phyloP scores from a whole-genome alignment of 92 coral and sea anemone genomes.

The Epizoanthus fatuus region DNA sequence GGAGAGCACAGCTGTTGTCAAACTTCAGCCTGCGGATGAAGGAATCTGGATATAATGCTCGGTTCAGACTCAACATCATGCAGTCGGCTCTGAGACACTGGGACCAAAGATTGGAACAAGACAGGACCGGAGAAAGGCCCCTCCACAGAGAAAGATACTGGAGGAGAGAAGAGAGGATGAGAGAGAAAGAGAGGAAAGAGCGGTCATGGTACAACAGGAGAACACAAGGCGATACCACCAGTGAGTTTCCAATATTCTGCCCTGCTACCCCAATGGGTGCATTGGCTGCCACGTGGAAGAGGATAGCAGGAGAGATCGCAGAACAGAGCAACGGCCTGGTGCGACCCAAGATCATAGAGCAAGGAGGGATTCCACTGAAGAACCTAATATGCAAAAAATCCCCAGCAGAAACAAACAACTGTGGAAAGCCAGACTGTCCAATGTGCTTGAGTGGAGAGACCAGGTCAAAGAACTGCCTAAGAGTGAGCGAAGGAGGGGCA shows the following conservation, averaged over 20 bases:
- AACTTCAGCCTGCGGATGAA: background rate
- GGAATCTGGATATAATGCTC: background rate
- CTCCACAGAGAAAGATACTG: background rate
- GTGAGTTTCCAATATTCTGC: background rate
- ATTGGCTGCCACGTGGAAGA: background rate
- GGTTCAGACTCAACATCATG: too few species aligned
- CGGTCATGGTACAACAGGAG: too few species aligned
- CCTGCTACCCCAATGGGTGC: background rate
- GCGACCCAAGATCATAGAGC: constrained; percentile 7
- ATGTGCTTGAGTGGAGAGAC: background rate
- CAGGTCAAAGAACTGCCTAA: too few species aligned
- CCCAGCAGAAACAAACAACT: background rate
- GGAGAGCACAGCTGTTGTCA: too few species aligned
- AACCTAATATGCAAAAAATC: background rate
- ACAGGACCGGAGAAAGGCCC: background rate
- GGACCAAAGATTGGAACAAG: too few species aligned
- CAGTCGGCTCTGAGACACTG: too few species aligned
- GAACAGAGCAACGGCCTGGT: background rate
- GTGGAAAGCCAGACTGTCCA: background rate
- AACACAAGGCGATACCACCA: background rate
- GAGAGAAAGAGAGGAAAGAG: background rate
- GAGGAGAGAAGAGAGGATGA: background rate
- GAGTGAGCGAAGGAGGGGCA: too few species aligned
- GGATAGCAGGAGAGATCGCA: constrained; percentile 5
- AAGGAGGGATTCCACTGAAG: background rate